A percentile compares a stretch with the other conserved stretches of the same genome.
These are phyloP conservation scores for Amitus sp. DNA, from an alignment of 2,888 invertebrate genomes.

Conservation along the genomic window DNA sequence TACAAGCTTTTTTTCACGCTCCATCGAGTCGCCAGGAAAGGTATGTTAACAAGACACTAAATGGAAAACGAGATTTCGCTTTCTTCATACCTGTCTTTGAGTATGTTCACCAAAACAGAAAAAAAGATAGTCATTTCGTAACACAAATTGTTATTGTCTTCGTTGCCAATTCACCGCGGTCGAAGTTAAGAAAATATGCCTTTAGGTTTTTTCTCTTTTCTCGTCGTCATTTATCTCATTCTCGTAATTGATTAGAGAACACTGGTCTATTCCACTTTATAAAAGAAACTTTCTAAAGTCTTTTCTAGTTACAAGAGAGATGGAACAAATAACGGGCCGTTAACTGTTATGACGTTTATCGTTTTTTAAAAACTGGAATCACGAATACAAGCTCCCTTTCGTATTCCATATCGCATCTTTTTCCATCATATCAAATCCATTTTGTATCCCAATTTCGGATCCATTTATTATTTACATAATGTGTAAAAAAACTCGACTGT, in stretches of 20 bases:
- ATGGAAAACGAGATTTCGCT: constrained; percentile 39
- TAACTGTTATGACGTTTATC: constrained; percentile 3
- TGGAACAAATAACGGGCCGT: constrained; percentile 2
- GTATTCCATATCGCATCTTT: constrained; percentile 3
- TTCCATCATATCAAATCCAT: neutral
- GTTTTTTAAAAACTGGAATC: neutral
- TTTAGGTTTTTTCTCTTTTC: constrained; percentile 9
- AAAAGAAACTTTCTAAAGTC: constrained; percentile 51
- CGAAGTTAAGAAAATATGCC: constrained; percentile 19
- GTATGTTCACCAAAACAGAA: constrained; percentile 32
- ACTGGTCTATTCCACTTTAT: constrained; percentile 39
- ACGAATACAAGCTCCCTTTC: no score
- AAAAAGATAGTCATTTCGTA: constrained; percentile 34
- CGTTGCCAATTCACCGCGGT: constrained; percentile 14
- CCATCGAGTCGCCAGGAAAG: constrained; percentile 25
- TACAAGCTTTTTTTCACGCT: constrained; percentile 33
- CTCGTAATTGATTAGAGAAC: constrained; percentile 48
- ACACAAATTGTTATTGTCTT: constrained; percentile 42
- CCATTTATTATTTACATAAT: neutral
- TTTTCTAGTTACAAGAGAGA: constrained; percentile 42
- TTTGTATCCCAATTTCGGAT: neutral
- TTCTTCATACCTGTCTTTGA: constrained; percentile 36
- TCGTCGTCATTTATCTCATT: constrained; percentile 4
- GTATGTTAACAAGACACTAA: constrained; percentile 38
- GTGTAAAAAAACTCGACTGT: neutral